phyloP scores from a whole-genome alignment of 2,888 invertebrate species.

The Agrotis segetum region DNA sequence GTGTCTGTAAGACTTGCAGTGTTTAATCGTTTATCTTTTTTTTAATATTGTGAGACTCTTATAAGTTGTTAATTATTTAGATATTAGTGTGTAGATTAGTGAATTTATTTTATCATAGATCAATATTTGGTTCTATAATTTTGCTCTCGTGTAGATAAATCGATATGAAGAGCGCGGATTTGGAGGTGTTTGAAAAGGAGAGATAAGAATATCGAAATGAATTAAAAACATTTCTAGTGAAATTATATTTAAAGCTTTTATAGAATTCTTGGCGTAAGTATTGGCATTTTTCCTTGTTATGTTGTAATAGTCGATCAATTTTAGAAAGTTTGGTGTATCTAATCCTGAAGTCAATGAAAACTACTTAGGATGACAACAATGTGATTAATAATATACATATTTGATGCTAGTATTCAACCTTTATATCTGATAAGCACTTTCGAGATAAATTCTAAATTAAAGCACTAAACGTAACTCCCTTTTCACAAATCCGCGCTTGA shows the following conservation, averaged over 20 bases:
- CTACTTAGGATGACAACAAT: not conserved
- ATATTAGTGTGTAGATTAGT: constrained; percentile 75
- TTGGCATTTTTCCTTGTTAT: constrained; percentile 4
- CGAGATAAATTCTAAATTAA: constrained; percentile 10
- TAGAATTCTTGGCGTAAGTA: not conserved
- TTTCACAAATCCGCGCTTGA: constrained; percentile 59
- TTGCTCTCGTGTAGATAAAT: constrained; percentile 59
- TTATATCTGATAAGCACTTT: constrained; percentile 9
- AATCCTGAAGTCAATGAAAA: constrained; percentile 8
- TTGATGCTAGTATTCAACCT: constrained; percentile 4
- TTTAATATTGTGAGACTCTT: constrained; percentile 68
- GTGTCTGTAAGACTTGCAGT: constrained; percentile 78
- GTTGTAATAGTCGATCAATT: constrained; percentile 31
- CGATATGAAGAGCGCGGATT: constrained; percentile 60
- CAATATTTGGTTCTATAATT: constrained; percentile 67
- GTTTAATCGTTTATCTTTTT: constrained; percentile 66
- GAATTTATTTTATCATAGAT: constrained; percentile 75
- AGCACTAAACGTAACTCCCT: constrained; percentile 15
- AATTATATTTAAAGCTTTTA: constrained; percentile 16
- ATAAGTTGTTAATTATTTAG: constrained; percentile 71
- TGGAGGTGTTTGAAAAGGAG: constrained; percentile 32
- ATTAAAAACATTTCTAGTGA: not conserved
- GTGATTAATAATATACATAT: constrained; percentile 2
- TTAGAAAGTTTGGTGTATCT: not conserved
- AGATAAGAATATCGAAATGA: not conserved